phyloP scores from a whole-genome alignment of 2,888 invertebrate species.

The Mythimna impura region DNA sequence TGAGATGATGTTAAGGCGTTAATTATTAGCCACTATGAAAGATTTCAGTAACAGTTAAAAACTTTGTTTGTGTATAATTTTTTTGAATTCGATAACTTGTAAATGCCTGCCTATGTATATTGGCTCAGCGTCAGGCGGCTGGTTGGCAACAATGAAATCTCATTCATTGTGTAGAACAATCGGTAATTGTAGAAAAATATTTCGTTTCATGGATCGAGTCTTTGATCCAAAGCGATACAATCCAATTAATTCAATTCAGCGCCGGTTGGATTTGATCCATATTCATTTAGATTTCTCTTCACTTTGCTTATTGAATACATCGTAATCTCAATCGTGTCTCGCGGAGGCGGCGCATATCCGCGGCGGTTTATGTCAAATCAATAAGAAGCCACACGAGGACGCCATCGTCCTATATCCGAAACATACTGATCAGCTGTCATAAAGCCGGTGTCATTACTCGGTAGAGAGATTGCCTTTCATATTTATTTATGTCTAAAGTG shows the following conservation, averaged over 20 bases:
- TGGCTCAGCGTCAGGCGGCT: no score
- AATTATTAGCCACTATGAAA: not conserved
- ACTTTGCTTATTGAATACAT: conserved; percentile 3
- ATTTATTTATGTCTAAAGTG: not conserved
- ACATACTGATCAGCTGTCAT: conserved; percentile 5
- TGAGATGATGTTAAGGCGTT: not conserved
- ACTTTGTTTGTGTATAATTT: not conserved
- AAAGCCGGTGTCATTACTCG: not conserved
- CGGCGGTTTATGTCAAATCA: conserved; percentile 37
- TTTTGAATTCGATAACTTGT: not conserved
- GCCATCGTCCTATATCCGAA: not conserved
- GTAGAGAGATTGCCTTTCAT: not conserved
- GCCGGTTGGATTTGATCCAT: not conserved
- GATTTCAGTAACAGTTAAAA: not conserved
- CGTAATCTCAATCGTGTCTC: not conserved
- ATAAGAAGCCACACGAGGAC: conserved; percentile 12
- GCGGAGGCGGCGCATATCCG: not conserved
- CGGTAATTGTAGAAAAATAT: not conserved
- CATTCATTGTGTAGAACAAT: not conserved
- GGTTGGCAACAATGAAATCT: not conserved
- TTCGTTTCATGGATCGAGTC: not conserved
- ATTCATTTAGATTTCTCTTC: not conserved
- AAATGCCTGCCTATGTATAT: not conserved
- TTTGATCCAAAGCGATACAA: not conserved
- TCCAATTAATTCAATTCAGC: not conserved